Percentiles rank a stretch among this genome's conserved stretches.
phyloP scores from a whole-genome alignment of 2,797 vertebrate species.

The Salarias fasciatus region DNA sequence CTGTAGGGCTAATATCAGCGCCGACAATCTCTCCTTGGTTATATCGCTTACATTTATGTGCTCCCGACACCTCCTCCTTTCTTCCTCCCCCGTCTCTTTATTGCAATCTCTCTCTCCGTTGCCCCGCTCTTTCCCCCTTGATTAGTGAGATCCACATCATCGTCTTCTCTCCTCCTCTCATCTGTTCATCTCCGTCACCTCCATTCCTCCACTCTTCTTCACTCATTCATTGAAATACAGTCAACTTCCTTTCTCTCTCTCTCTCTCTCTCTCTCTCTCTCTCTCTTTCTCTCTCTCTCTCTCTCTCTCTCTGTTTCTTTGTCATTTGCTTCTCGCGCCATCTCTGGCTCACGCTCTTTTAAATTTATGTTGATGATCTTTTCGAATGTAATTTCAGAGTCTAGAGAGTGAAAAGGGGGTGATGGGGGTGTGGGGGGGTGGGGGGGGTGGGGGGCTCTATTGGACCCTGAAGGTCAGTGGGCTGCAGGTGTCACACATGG shows the following conservation, averaged over 20 bases:
- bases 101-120: constrained; percentile 35
- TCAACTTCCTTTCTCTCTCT: constrained; percentile 28
- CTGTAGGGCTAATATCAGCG: constrained; percentile 67
- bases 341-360: constrained; percentile 53
- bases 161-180: constrained; percentile 42
- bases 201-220: constrained; percentile 52
- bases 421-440: too few species aligned
- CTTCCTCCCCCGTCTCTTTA: constrained; percentile 40
- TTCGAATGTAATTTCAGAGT: constrained; percentile 68
- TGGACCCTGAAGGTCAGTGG: constrained; percentile 75
- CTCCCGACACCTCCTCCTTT: constrained; percentile 47
- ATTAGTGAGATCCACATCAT: constrained; percentile 47
- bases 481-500: constrained; percentile 62
- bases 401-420: constrained; percentile 41
- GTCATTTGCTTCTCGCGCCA: too few species aligned
- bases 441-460: constrained; percentile 44
- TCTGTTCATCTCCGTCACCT: constrained; percentile 42
- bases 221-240: constrained; percentile 57
- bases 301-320: constrained; percentile 17
- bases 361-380: constrained; percentile 77
- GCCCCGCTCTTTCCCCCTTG: constrained; percentile 11
- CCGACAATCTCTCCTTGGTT: constrained; percentile 47
- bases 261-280: not conserved
- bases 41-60: constrained; percentile 52
- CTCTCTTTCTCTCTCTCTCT: constrained; percentile 2